phyloP scores from a whole-genome alignment of 2,888 invertebrate species.

The Altica lythri region DNA sequence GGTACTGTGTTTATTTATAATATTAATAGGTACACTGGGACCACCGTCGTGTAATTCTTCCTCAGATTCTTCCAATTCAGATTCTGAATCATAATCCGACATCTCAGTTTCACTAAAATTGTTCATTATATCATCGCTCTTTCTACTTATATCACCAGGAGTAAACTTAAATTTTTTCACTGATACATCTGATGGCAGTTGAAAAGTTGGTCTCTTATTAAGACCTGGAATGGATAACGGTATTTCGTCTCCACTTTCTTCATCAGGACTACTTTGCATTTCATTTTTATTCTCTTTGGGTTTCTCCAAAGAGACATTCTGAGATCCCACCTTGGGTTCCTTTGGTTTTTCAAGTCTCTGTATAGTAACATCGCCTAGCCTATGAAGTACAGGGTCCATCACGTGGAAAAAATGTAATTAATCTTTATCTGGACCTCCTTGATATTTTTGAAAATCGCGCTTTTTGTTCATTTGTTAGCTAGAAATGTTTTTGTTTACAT shows the following conservation, averaged over 20 bases:
- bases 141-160: slow-evolving; percentile 37
- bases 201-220: slow-evolving; percentile 35
- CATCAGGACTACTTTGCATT: slow-evolving; percentile 39
- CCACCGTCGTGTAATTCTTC: slow-evolving; percentile 53
- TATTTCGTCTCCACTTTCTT: slow-evolving; percentile 43
- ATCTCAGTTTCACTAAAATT: slow-evolving; percentile 53
- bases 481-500: slow-evolving; percentile 43
- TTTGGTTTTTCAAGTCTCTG: slow-evolving; percentile 58
- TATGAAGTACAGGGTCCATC: slow-evolving; percentile 63
- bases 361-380: slow-evolving; percentile 66
- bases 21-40: slow-evolving; percentile 24
- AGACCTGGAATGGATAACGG: slow-evolving; percentile 33
- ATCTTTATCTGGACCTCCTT: neutral
- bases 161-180: slow-evolving; percentile 47
- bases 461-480: slow-evolving; percentile 13
- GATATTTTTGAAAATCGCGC: neutral
- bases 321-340: slow-evolving; percentile 44
- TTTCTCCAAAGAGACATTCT: slow-evolving; percentile 39
- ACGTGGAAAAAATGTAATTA: slow-evolving; percentile 41
- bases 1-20: slow-evolving; percentile 33
- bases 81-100: slow-evolving; percentile 53
- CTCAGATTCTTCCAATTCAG: slow-evolving; percentile 54
- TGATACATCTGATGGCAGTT: slow-evolving; percentile 38
- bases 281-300: slow-evolving; percentile 41
- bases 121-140: slow-evolving; percentile 41